A percentile compares a stretch with the other conserved stretches of the same genome.
Evolutionary conservation across 2,113 vertebrate genomes (phyloP).

Genomic region (Cryptoleucopteryx plumbea): DNA sequence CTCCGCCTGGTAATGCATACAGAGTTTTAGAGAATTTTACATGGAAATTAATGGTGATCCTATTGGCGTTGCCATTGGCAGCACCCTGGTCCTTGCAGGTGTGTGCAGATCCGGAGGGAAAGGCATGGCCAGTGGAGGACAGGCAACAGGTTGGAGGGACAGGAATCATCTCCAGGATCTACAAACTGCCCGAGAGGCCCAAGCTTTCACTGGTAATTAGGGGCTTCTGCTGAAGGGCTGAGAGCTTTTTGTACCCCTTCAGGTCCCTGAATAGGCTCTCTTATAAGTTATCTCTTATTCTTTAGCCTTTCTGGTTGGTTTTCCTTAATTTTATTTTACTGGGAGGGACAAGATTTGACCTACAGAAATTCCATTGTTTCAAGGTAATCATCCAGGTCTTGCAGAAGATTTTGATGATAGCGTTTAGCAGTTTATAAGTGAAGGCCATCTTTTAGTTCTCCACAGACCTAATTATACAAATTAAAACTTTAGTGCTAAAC

Average conservation of each 20-base stretch:
- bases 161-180: not conserved
- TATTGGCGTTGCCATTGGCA: not conserved
- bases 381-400: not conserved
- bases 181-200: not conserved
- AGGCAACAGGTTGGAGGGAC: not conserved
- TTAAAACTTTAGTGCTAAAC: not conserved
- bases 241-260: not conserved
- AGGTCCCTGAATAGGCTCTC: not conserved
- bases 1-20: not conserved
- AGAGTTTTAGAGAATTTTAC: not conserved
- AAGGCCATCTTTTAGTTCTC: not conserved
- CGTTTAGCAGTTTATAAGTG: not conserved
- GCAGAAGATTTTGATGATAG: not conserved
- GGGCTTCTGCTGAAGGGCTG: not conserved
- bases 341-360: not conserved
- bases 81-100: not conserved
- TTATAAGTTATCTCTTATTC: not conserved
- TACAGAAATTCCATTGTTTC: not conserved
- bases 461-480: not conserved
- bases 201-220: not conserved
- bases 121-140: not conserved
- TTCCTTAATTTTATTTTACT: not conserved
- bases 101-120: not conserved
- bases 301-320: not conserved
- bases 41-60: not conserved